Evolutionary conservation across 2,797 vertebrate genomes (phyloP), one percentile per base, ranked within the genome.

Genomic region (Botia kubotai): DNA sequence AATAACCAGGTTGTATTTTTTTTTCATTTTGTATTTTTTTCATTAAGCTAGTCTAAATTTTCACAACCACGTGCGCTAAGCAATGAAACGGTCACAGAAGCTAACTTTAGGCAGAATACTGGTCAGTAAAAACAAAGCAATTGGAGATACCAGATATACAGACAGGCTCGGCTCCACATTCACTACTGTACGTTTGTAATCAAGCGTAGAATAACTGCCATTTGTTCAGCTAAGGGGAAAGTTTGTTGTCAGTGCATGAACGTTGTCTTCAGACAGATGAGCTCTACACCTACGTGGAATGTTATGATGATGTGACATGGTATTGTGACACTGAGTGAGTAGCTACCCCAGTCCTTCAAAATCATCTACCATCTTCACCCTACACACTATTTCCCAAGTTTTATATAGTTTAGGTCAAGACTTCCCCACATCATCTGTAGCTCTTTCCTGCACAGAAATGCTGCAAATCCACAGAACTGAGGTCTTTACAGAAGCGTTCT

Each of bases 31-130:
- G 72, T 81, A 8, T 50, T 82, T 66, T 89, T 90, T 87, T 80
- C 81, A 71, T 92, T 88, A 90, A 93, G 94, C 96, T 96, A 97
- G 92, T 96, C 97, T 97, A 98, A 90, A 91, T 95, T 95, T 96
- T 97, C 96, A 98, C 97, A 97, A 98, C 96, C 97, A 99, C 95
- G 85, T 95, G 95, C 95, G 94, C 96, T 97, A 97, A 96, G 96
- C 95, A 97, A 96, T 95, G 96, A 93, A 97, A 97, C 96, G 93
- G 92, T 95, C 97, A 98, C 97, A 97, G 95, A 98, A 98, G 97
- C 97, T 96, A 96, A 97, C 92, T 91, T 94, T 94, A 96, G 95
- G 96, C 96, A 96, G 97, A 98, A 98, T 96, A 98, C 97, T 98
- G 97, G 95, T 97, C 95, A 97, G 96, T 97, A 96, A 96, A 98